Conservation (phyloP, 2,113 vertebrate genomes). For the Clinocottus analis region DNA sequence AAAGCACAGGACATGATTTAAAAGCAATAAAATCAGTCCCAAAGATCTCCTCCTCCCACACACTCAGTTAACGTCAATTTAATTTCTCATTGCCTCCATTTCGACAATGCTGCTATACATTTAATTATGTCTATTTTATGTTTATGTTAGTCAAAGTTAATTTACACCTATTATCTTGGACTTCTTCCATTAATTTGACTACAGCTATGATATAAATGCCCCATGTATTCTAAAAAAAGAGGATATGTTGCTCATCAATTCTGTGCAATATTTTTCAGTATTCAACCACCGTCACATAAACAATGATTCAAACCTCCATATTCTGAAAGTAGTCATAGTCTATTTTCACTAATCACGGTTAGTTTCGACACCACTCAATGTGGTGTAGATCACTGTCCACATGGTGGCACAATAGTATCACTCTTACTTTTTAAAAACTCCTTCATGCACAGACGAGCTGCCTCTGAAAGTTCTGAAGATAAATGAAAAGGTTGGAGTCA, state of each 20-base stretch:
- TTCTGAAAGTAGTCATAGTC: background rate
- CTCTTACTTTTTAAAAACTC: conserved; percentile 4
- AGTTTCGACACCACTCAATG: background rate
- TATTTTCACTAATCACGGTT: background rate
- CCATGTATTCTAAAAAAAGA: background rate
- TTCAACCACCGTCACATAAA: background rate
- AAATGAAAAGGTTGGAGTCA: conserved; percentile 8
- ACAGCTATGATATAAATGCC: background rate
- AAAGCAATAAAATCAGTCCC: background rate
- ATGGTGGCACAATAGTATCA: conserved; percentile 66
- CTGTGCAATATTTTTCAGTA: background rate
- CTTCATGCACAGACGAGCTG: background rate
- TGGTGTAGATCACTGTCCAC: conserved; percentile 62
- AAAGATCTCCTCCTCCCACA: background rate
- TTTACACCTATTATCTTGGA: background rate
- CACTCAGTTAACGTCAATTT: background rate
- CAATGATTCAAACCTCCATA: background rate
- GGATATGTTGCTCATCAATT: background rate
- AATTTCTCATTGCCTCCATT: background rate
- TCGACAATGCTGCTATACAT: background rate
- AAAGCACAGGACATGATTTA: background rate
- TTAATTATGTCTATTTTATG: background rate
- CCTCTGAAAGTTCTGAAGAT: background rate
- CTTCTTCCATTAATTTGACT: background rate
- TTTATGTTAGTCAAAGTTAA: background rate